Evolutionary conservation across 2,113 vertebrate genomes (phyloP).

Genomic region (Nibea coibor): DNA sequence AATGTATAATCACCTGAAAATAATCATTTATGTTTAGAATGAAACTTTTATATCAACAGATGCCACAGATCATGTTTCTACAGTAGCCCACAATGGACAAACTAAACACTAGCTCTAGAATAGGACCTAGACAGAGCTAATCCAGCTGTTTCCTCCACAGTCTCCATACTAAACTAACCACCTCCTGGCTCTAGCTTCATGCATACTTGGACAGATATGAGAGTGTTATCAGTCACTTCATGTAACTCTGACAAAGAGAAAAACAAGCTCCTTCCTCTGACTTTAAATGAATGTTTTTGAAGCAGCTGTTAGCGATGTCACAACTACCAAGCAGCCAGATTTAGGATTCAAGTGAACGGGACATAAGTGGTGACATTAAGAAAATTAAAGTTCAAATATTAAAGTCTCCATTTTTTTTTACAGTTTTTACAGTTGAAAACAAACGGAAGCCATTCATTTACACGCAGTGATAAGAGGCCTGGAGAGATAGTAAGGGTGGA

Average conservation of each 20-base stretch:
- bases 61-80: too few relatives aligned
- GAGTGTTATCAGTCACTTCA: neutral
- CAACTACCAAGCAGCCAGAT: neutral
- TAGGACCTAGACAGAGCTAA: neutral
- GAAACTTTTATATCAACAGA: too few relatives aligned
- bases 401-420: neutral
- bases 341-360: neutral
- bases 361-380: neutral
- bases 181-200: neutral
- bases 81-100: too few relatives aligned
- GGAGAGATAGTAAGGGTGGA: constrained; percentile 41
- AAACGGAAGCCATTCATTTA: neutral
- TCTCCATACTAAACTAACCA: neutral
- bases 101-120: too few relatives aligned
- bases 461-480: neutral
- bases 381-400: neutral
- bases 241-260: neutral
- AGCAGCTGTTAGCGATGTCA: neutral
- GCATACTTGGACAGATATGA: neutral
- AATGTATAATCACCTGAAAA: too few relatives aligned
- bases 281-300: neutral
- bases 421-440: neutral
- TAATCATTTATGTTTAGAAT: too few relatives aligned
- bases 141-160: neutral
- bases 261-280: neutral